Conservation (phyloP, 2,113 vertebrate genomes). For the Tapirus terrestris region DNA sequence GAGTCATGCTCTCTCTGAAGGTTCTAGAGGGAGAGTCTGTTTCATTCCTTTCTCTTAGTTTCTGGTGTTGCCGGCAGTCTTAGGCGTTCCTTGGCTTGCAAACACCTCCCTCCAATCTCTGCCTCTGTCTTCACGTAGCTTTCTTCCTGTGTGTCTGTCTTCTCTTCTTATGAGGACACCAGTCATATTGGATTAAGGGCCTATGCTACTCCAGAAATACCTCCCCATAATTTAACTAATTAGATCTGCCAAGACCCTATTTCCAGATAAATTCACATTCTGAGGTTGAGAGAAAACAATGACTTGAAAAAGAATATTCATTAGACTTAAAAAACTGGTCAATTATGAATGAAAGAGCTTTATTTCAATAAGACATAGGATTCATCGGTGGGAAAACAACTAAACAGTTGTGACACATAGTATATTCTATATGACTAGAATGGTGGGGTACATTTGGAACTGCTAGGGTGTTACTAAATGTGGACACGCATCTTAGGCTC, state of each 20-base stretch:
- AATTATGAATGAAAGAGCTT: conserved; percentile 76
- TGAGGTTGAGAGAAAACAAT: conserved; percentile 53
- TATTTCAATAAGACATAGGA: conserved; percentile 77
- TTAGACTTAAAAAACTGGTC: conserved; percentile 81
- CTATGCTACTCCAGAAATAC: not conserved
- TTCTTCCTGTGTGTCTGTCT: not conserved
- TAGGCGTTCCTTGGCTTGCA: not conserved
- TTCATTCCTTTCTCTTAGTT: not conserved
- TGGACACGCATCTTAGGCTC: not conserved
- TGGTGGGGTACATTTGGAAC: conserved; percentile 65
- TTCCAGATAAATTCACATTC: not conserved
- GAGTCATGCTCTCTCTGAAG: not conserved
- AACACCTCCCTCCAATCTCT: not conserved
- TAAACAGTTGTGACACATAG: conserved; percentile 73
- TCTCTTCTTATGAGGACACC: not conserved
- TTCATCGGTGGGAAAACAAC: conserved; percentile 43
- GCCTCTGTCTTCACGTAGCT: not conserved
- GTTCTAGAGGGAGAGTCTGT: not conserved
- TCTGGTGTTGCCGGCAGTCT: not conserved
- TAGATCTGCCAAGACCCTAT: not conserved
- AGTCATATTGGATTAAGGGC: not conserved
- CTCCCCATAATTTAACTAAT: not conserved
- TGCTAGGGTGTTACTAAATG: not conserved
- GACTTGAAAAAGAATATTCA: conserved; percentile 82
- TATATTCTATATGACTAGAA: conserved; percentile 77